phyloP scores from a whole-genome alignment of 2,888 invertebrate genomes.

The Drosophila differens region DNA sequence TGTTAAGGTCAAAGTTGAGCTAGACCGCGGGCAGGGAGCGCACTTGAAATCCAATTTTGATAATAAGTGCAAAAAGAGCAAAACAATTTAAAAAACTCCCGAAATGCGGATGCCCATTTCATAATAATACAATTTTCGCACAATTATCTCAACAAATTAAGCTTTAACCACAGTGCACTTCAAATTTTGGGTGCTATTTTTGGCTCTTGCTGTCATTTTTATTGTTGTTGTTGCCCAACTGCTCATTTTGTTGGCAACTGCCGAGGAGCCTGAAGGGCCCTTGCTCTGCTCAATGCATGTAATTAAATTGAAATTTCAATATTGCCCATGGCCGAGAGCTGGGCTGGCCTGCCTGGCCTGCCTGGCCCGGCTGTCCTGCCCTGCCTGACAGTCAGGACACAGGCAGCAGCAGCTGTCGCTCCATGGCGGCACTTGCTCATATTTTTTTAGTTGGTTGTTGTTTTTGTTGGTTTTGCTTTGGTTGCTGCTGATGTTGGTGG shows the following conservation, averaged over 20 bases:
- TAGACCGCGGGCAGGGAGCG: slow-evolving; percentile 1
- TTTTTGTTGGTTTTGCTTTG: slow-evolving; percentile 18
- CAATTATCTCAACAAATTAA: slow-evolving; percentile 80
- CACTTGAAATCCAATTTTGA: slow-evolving; percentile 76
- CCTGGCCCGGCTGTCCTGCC: background rate
- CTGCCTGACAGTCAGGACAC: slow-evolving; percentile 1
- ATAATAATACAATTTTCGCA: slow-evolving; percentile 77
- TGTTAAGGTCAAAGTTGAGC: slow-evolving; percentile 68
- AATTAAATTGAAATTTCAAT: slow-evolving; percentile 81
- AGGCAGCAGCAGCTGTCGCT: slow-evolving; percentile 56
- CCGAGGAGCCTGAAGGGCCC: slow-evolving; percentile 18
- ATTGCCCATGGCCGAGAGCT: slow-evolving; percentile 60
- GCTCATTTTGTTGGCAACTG: slow-evolving; percentile 54
- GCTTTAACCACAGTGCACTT: slow-evolving; percentile 65
- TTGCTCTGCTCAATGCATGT: slow-evolving; percentile 64
- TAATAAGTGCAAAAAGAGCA: slow-evolving; percentile 55
- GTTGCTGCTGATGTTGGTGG: slow-evolving; percentile 7
- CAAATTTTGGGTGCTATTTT: slow-evolving; percentile 6
- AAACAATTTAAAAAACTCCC: slow-evolving; percentile 21
- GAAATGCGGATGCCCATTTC: slow-evolving; percentile 62
- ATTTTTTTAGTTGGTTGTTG: slow-evolving; percentile 20
- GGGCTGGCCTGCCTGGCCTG: slow-evolving; percentile 1
- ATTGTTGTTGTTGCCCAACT: slow-evolving; percentile 26
- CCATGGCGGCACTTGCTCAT: slow-evolving; percentile 49
- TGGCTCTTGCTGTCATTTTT: slow-evolving; percentile 31